Evolutionary conservation across 2,888 invertebrate genomes (phyloP).

Genomic region (Matsumyia berberina): DNA sequence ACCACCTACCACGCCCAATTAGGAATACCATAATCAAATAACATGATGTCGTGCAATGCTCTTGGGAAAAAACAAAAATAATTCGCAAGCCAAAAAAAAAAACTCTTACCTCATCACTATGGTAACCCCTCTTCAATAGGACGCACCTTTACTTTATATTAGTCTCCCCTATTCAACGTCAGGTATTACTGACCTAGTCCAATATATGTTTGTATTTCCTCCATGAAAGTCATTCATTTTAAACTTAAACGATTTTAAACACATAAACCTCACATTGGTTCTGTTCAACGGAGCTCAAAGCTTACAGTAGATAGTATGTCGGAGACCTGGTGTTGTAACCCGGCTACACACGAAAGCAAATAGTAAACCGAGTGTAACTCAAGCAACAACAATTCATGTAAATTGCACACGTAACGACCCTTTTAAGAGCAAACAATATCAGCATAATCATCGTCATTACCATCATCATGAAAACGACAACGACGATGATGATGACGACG

Average conservation of each 20-base stretch:
- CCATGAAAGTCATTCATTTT: slow-evolving; percentile 15
- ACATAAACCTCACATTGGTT: slow-evolving; percentile 33
- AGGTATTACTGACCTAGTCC: slow-evolving; percentile 72
- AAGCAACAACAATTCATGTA: slow-evolving; percentile 74
- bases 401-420: slow-evolving; percentile 75
- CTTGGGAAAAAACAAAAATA: slow-evolving; percentile 9
- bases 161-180: slow-evolving; percentile 34
- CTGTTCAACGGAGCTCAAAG: slow-evolving; percentile 30
- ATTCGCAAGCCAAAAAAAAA: slow-evolving; percentile 29
- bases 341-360: slow-evolving; percentile 59
- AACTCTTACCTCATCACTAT: background rate
- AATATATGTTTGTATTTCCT: slow-evolving; percentile 55
- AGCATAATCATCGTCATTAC: slow-evolving; percentile 63
- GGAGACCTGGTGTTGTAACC: background rate
- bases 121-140: slow-evolving; percentile 19
- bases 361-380: slow-evolving; percentile 64
- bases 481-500: background rate
- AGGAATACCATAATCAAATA: slow-evolving; percentile 12
- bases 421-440: slow-evolving; percentile 74
- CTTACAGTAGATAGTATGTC: background rate
- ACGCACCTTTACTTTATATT: slow-evolving; percentile 44
- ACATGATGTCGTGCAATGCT: slow-evolving; percentile 23
- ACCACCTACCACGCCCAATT: background rate
- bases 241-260: slow-evolving; percentile 34
- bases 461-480: slow-evolving; percentile 26